Base-by-base conservation (phyloP, 2,888 invertebrate species). In the Agonopterix heracliana region DNA sequence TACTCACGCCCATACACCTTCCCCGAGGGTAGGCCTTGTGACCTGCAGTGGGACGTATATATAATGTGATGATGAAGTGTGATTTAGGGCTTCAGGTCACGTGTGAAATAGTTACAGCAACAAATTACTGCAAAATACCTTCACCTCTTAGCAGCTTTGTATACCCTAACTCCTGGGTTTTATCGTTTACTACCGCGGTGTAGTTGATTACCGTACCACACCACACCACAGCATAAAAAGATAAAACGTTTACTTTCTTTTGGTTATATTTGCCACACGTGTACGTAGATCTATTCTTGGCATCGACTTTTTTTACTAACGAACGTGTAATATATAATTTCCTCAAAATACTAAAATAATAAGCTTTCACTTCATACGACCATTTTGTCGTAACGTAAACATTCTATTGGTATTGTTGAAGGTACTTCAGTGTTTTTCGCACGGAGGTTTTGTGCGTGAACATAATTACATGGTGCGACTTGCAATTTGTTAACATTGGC, bases 351-450 rank as follows among this genome's bases (percentile, higher is more conserved):
- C 52, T 49, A 47, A 47, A 55, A 59, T 59, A 63, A 58, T 50
- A 54, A 55, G 58, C 63, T 66, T 68, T 66, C 61, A 50, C 52
- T 50, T 45, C 38, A 51, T 57, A 54, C 51, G 51, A 56, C 49
- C 44, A 47, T 59, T 63, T 60, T 61, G 63, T 57, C 60, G 59
- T 57, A 48, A 57, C 12, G 36, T 13, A 45, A 54, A 49, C 54
- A 47, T 52, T 54, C 52, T 47, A 47, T 40, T 9, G 51, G 47
- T 49, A 47, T 49, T 50, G 50, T 35, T 46, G 42, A 45, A 45
- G 50, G 46, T 9, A 44, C 38, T 44, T 42, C 11, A 40, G n/a
- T 47, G 43, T 26, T 51, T 46, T 49, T 51, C 47, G 34, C 50
- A 50, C 45, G 45, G 17, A 26, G 10, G 26, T 49, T 49, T 54